Evolutionary conservation across 2,797 vertebrate species (phyloP).

Genomic region (Squalus acanthias): DNA sequence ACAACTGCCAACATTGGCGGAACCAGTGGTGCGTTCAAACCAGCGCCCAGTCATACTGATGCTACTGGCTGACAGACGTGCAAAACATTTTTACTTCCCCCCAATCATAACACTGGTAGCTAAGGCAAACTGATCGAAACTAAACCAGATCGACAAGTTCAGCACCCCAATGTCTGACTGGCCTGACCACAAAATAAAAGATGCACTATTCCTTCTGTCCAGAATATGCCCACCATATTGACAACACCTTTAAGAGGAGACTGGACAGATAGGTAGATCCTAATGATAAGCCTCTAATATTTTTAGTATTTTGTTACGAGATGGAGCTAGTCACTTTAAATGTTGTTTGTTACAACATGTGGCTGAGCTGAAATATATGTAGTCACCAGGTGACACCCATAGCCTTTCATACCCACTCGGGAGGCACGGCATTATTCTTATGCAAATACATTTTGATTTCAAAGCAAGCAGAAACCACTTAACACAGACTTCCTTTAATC

Average conservation of each 20-base stretch:
- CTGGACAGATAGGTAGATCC: not conserved
- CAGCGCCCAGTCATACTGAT: not conserved
- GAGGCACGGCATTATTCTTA: not conserved
- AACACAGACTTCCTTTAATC: not conserved
- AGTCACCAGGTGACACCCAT: not conserved
- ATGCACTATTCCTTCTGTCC: not conserved
- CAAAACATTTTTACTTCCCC: not conserved
- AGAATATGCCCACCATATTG: not conserved
- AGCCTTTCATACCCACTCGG: not conserved
- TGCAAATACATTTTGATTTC: not conserved
- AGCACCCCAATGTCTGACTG: not conserved
- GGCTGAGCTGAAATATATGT: not conserved
- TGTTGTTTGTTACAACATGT: not conserved
- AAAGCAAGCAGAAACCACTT: not conserved
- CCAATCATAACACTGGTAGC: not conserved
- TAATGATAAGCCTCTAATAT: not conserved
- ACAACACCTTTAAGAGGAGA: not conserved
- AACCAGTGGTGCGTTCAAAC: not conserved
- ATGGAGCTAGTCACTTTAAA: not conserved
- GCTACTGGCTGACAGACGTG: not conserved
- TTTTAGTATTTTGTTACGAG: not conserved
- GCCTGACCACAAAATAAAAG: not conserved
- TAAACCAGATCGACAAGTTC: not conserved
- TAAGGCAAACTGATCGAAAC: not conserved
- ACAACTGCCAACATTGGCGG: not conserved